A percentile compares a stretch with the other conserved stretches of the same genome.
Evolutionary conservation across 2,797 vertebrate genomes (phyloP).

Genomic region (Neomorphus geoffroyi): DNA sequence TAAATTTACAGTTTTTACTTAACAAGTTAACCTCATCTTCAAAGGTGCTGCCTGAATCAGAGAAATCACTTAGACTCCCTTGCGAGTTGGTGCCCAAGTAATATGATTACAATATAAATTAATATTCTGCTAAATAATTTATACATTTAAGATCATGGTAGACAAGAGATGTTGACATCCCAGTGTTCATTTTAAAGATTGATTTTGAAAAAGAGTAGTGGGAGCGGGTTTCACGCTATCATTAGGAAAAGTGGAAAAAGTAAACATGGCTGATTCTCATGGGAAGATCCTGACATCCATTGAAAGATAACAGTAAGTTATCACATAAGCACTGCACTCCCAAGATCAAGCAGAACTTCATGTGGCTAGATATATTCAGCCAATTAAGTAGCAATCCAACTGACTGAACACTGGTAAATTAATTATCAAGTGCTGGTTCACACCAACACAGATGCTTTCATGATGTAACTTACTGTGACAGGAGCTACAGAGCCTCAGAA

Average conservation of each 20-base stretch:
- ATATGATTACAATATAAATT: background rate
- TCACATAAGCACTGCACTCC: background rate
- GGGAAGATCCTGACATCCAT: background rate
- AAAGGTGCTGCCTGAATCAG: background rate
- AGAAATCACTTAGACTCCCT: background rate
- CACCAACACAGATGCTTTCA: background rate
- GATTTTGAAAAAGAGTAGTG: background rate
- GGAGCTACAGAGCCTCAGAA: background rate
- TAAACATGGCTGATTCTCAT: background rate
- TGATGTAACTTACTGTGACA: background rate
- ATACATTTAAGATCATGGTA: background rate
- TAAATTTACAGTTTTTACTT: background rate
- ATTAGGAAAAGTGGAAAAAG: background rate
- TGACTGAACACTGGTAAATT: background rate
- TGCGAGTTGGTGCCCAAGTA: accelerated
- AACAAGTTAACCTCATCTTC: background rate
- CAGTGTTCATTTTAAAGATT: background rate
- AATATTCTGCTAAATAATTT: background rate
- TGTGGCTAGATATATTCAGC: background rate
- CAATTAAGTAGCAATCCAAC: background rate
- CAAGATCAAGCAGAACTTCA: background rate
- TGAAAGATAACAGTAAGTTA: background rate
- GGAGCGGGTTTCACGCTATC: background rate
- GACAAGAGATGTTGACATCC: background rate
- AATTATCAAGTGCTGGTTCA: background rate